Conservation (phyloP, 2,888 invertebrate genomes). For the Ramazzottius varieornatus region DNA sequence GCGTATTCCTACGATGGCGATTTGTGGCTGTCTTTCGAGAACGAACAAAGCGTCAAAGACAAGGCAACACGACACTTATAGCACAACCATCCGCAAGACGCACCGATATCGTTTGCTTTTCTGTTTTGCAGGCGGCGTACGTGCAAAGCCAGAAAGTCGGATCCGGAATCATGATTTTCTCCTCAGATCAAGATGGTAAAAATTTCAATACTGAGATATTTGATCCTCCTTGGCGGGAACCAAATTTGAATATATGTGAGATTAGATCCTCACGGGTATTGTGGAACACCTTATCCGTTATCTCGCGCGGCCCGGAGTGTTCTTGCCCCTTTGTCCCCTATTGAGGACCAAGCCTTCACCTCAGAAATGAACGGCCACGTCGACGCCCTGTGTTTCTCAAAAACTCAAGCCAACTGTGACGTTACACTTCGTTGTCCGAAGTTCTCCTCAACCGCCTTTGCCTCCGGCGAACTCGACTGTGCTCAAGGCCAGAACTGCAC, state of each 20-base stretch:
- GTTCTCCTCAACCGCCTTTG: neutral
- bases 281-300: neutral
- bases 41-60: neutral
- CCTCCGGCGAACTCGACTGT: neutral
- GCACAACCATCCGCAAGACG: no score
- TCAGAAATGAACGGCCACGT: neutral
- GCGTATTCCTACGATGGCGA: neutral
- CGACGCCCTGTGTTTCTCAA: neutral
- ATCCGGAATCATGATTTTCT: neutral
- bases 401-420: neutral
- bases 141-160: neutral
- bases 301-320: neutral
- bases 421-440: neutral
- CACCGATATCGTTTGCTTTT: no score
- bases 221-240: no score
- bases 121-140: no score
- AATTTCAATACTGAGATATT: no score
- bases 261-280: neutral
- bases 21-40: neutral
- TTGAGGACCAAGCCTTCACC: neutral
- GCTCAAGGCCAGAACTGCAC: neutral
- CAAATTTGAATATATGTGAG: no score
- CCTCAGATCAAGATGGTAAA: conserved; percentile 1
- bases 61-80: no score
- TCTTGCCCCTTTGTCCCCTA: neutral